Conservation (phyloP, 2,113 vertebrate species). For the Scatophagus argus region DNA sequence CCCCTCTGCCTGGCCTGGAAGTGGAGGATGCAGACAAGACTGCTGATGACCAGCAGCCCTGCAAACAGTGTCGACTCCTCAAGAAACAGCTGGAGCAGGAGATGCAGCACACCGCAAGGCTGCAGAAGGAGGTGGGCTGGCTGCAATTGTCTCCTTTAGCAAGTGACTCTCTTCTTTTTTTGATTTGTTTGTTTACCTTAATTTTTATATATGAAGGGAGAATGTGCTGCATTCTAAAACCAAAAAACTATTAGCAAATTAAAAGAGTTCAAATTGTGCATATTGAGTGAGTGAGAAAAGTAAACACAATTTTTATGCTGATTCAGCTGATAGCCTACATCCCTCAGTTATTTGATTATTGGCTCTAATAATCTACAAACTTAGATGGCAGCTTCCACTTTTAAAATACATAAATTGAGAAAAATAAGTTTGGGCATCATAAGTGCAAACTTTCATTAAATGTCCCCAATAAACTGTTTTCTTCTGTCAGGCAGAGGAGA, state of each 20-base stretch:
- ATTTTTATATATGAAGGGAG: background rate
- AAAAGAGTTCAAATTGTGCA: too few relatives aligned
- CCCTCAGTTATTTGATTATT: background rate
- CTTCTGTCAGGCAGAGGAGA: slow-evolving; percentile 81
- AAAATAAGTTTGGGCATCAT: background rate
- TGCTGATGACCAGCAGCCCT: slow-evolving; percentile 72
- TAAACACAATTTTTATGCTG: too few relatives aligned
- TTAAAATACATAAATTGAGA: background rate
- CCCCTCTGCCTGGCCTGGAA: slow-evolving; percentile 74
- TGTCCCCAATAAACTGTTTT: background rate
- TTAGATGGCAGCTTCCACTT: background rate
- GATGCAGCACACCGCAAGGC: slow-evolving; percentile 81
- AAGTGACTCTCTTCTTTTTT: background rate
- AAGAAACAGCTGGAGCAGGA: slow-evolving; percentile 85
- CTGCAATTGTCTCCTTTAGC: background rate
- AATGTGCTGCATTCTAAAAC: background rate
- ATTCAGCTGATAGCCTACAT: too few relatives aligned
- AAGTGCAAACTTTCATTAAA: background rate
- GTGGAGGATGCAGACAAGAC: slow-evolving; percentile 64
- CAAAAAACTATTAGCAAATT: too few relatives aligned
- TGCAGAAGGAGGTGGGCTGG: slow-evolving; percentile 81
- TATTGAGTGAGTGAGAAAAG: too few relatives aligned
- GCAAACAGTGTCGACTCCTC: slow-evolving; percentile 82
- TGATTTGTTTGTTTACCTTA: background rate
- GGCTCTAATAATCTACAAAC: too few relatives aligned